Conservation (phyloP, 2,797 vertebrate genomes). For the Poecilia picta region DNA sequence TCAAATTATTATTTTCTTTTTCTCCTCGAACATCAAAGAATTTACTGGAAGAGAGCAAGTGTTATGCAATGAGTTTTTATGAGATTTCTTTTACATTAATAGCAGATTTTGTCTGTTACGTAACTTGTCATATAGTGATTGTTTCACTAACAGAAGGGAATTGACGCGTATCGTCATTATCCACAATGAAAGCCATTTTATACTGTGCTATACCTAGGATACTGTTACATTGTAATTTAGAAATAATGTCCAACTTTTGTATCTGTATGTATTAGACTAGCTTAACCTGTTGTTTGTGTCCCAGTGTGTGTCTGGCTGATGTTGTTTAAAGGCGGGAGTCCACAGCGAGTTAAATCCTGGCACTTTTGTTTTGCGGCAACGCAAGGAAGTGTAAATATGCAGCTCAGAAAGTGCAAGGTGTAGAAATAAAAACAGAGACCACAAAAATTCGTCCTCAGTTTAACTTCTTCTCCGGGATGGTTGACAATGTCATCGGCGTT, state of each 20-base stretch:
- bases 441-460: not conserved
- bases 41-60: constrained; percentile 73
- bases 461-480: not conserved
- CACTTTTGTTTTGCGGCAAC: constrained; percentile 28
- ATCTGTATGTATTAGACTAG: constrained; percentile 30
- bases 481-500: not conserved
- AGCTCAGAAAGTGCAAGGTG: constrained; percentile 1
- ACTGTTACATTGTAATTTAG: constrained; percentile 51
- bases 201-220: constrained; percentile 48
- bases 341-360: constrained; percentile 10
- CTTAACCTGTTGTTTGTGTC: constrained; percentile 45
- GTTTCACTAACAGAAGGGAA: constrained; percentile 63
- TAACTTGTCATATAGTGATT: constrained; percentile 69
- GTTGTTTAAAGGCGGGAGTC: constrained; percentile 20
- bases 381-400: constrained; percentile 18
- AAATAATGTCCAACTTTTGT: constrained; percentile 36
- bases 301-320: constrained; percentile 34
- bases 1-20: constrained; percentile 60
- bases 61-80: constrained; percentile 69
- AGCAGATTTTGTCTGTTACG: constrained; percentile 73
- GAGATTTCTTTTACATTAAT: constrained; percentile 73
- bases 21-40: constrained; percentile 69
- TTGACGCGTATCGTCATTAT: constrained; percentile 42
- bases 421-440: constrained; percentile 2
- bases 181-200: constrained; percentile 34